phyloP scores from a whole-genome alignment of 2,888 invertebrate species.

The Melangyna quadrimaculata region DNA sequence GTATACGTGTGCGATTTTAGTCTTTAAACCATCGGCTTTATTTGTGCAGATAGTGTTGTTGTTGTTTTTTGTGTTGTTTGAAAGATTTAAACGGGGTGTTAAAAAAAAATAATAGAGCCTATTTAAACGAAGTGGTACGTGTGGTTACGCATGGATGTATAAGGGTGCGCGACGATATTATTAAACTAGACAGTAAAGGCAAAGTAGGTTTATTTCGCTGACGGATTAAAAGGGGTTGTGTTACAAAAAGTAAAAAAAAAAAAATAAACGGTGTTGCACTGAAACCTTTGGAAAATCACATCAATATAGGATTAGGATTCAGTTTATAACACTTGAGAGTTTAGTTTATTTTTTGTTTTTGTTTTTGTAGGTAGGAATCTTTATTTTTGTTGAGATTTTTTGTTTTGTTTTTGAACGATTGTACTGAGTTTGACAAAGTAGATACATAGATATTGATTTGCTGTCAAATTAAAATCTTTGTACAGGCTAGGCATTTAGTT shows the following conservation, averaged over 20 bases:
- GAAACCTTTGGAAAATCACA: conserved; percentile 34
- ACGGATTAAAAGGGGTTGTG: conserved; percentile 11
- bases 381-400: not conserved
- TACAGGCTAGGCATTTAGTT: not conserved
- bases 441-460: not conserved
- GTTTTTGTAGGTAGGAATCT: not conserved
- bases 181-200: not conserved
- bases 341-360: not conserved
- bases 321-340: conserved; percentile 17
- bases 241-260: not conserved
- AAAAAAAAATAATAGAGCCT: conserved; percentile 34
- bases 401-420: not conserved
- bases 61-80: not conserved
- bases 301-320: conserved; percentile 28
- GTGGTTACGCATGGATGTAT: conserved; percentile 51
- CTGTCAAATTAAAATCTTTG: not conserved
- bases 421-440: not conserved
- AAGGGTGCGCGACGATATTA: conserved; percentile 29
- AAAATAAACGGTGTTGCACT: conserved; percentile 17
- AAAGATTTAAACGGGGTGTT: conserved; percentile 17
- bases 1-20: conserved; percentile 18
- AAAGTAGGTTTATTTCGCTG: not conserved
- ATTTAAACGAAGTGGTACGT: conserved; percentile 35
- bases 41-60: not conserved
- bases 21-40: conserved; percentile 26